Percentiles rank a stretch among this genome's conserved stretches.
Conservation (phyloP, 1,140 invertebrate species). For the Apis mellifera region Amel_HAv3.1 CM009935.2:2200501-2201000, state of each 20-base stretch:
- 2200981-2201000: constrained; percentile 56
- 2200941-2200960: constrained; percentile 70
- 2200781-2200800: neutral
- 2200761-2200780: constrained; percentile 46
- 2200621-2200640: neutral
- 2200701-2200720: neutral
- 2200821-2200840: constrained; percentile 37
- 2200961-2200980: constrained; percentile 76
- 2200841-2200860: constrained; percentile 51
- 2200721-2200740: neutral
- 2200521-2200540: no score
- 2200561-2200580: no score
- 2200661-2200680: constrained; percentile 28
- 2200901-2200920: constrained; percentile 77
- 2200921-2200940: constrained; percentile 80
- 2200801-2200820: neutral
- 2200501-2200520: no score
- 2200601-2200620: no score
- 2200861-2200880: constrained; percentile 60
- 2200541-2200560: no score
- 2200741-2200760: constrained; percentile 17
- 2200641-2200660: neutral
- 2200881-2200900: constrained; percentile 77
- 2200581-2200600: no score
- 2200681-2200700: constrained; percentile 28